phyloP scores from a whole-genome alignment of 2,888 invertebrate species.

The Agrochola lychnidis region DNA sequence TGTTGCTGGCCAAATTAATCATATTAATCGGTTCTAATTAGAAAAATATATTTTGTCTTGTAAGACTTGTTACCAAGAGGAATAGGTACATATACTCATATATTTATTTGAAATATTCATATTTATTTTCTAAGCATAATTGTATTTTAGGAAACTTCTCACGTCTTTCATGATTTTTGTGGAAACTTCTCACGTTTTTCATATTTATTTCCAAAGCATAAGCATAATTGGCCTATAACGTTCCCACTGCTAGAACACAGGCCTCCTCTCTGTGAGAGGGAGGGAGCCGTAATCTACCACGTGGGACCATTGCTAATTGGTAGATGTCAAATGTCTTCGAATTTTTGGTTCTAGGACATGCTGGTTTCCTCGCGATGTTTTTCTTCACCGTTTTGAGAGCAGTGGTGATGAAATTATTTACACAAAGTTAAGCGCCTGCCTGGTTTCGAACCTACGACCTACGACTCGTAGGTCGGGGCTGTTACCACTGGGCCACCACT shows the following conservation, averaged over 20 bases:
- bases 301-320: no score
- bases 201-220: background rate
- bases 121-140: background rate
- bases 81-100: background rate
- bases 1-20: background rate
- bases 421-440: no score
- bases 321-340: no score
- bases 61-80: background rate
- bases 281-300: no score
- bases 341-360: background rate
- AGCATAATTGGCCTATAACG: background rate
- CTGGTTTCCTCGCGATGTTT: no score
- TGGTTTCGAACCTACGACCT: no score
- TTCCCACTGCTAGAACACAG: background rate
- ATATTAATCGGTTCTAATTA: background rate
- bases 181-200: background rate
- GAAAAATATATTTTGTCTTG: background rate
- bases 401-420: background rate
- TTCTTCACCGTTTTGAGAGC: no score
- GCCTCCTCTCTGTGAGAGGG: background rate
- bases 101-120: background rate
- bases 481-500: no score
- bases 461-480: no score
- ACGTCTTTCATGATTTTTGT: no score
- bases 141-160: no score